Evolutionary conservation across 2,888 invertebrate species (phyloP), one percentile per base, ranked within the genome.

Genomic region (Fissipunctia ypsillon): DNA sequence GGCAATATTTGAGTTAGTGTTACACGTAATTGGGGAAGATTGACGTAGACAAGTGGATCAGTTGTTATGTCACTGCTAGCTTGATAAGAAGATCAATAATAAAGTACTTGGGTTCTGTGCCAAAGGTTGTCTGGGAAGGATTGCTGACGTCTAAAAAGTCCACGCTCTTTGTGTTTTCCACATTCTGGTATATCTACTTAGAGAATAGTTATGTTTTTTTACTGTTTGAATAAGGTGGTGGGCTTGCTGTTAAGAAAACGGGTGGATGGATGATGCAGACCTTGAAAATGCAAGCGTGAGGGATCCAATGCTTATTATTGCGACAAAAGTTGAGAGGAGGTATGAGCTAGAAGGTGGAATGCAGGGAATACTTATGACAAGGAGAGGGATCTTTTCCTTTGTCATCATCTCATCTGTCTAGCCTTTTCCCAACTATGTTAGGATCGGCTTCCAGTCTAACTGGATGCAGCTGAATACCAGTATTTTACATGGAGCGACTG

Each of bases 1-100:
- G 48, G 73, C 73, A 72, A 76, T 77, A 80, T 85, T 84, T 85
- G 74, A 80, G 71, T 65, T 78, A 71, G 79, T 63, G 75, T 75
- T 69, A 66, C 61, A 45, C 1, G 60, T 79, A 69, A 79, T 79
- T 81, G 65, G 68, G 22, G 19, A 0, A 64, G 52, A 71, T 68
- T 78, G 78, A 70, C 74, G 74, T 63, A 25, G 31, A 31, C 43
- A 67, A 69, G 73, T 73, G 56, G 61, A 54, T 54, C 3, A 45
- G 52, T 41, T 41, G 16, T n/a, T 28, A 64, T 52, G 54, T 72
- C 45, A 64, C 19, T 56, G 14, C 10, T 41, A 35, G 38, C 19
- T 74, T 25, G n/a, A 10, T 61, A 45, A 14, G 10, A 38, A 35
- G 28, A 57, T 31, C 25, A 43, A 54, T 28, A 28, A 16, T 28